Conservation (phyloP, 1,140 invertebrate species). For the Drosophila auraria region DNA sequence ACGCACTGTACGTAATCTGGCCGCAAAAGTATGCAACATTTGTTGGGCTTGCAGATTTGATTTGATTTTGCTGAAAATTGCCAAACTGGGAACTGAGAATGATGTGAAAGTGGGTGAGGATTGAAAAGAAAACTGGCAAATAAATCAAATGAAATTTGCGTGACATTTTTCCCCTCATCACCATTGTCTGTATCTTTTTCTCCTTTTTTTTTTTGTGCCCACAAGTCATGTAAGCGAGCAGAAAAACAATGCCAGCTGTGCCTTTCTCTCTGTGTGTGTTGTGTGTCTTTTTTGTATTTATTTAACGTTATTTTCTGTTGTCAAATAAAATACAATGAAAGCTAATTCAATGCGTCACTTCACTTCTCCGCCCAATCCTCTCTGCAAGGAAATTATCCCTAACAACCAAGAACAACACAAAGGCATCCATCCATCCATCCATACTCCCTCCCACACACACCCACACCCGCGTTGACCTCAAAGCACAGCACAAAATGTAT, state of each 20-base stretch:
- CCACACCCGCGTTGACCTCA: slow-evolving; percentile 27
- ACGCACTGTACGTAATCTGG: slow-evolving; percentile 22
- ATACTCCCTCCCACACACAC: not conserved
- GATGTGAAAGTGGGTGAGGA: slow-evolving; percentile 15
- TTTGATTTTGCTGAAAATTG: slow-evolving; percentile 43
- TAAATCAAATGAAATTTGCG: slow-evolving; percentile 81
- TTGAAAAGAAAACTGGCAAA: slow-evolving; percentile 76
- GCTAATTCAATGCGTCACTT: slow-evolving; percentile 60
- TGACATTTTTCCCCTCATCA: slow-evolving; percentile 45
- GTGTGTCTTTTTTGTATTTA: slow-evolving; percentile 52
- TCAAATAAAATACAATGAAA: slow-evolving; percentile 70
- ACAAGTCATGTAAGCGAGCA: slow-evolving; percentile 41
- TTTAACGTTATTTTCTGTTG: slow-evolving; percentile 75
- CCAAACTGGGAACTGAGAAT: not conserved
- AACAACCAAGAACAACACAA: slow-evolving; percentile 53
- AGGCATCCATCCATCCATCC: slow-evolving; percentile 8
- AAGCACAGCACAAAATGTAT: slow-evolving; percentile 69
- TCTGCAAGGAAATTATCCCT: slow-evolving; percentile 45
- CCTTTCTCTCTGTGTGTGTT: slow-evolving; percentile 15
- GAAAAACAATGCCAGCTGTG: slow-evolving; percentile 40
- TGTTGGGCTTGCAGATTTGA: slow-evolving; percentile 31
- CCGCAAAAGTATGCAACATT: slow-evolving; percentile 21
- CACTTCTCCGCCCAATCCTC: not conserved
- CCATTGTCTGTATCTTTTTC: slow-evolving; percentile 9
- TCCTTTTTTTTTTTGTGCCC: slow-evolving; percentile 3